Conservation (phyloP, 1,140 invertebrate species). For the Aphelinus certus region DNA sequence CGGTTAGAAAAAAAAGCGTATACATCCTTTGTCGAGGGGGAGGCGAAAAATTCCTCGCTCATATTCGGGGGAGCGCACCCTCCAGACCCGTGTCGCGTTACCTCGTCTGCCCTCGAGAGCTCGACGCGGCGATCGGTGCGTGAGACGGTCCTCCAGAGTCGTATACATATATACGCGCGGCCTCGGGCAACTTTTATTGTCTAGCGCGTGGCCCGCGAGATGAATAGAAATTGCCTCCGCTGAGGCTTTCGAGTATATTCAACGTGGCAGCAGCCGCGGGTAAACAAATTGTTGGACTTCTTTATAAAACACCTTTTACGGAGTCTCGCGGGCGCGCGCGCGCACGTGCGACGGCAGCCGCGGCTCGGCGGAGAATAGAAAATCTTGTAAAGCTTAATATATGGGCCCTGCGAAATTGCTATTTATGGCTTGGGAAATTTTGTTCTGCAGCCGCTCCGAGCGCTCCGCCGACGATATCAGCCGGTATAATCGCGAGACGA, state of each 20-base stretch:
- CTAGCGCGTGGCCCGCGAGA: slow-evolving; percentile 13
- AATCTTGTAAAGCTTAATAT: slow-evolving; percentile 10
- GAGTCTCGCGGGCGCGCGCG: neutral
- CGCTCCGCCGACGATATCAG: no score
- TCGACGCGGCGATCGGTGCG: slow-evolving; percentile 4
- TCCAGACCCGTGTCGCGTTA: neutral
- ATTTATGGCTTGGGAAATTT: no score
- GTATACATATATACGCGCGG: slow-evolving; percentile 22
- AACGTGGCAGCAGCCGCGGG: neutral
- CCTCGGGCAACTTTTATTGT: slow-evolving; percentile 39
- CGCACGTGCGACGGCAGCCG: neutral
- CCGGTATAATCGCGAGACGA: no score
- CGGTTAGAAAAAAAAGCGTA: no score
- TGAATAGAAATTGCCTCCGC: slow-evolving; percentile 32
- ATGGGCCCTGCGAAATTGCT: no score
- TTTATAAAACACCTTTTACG: slow-evolving; percentile 14
- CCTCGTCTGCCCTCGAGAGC: neutral
- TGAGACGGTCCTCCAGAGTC: slow-evolving; percentile 29
- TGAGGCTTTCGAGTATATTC: slow-evolving; percentile 12
- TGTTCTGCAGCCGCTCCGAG: no score
- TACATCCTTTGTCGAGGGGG: no score
- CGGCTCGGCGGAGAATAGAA: neutral
- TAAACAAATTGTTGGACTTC: slow-evolving; percentile 25
- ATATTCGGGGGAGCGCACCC: no score
- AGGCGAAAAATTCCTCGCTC: no score